Conservation (phyloP, 2,797 vertebrate genomes). For the Ibycter americanus region DNA sequence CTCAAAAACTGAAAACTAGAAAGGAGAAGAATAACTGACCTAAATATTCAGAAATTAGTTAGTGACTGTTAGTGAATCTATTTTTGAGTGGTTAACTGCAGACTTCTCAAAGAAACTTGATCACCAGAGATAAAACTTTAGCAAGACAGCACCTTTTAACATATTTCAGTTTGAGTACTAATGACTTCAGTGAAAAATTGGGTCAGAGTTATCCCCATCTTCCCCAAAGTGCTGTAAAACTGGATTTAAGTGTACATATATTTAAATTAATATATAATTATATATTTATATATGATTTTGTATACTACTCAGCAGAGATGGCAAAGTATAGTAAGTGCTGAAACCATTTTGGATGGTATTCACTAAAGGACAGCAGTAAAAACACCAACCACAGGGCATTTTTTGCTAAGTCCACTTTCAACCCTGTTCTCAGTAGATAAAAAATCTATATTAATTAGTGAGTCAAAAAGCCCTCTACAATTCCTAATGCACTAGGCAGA, state of each 20-base stretch:
- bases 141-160: conserved; percentile 1
- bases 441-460: not conserved
- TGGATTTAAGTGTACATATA: not conserved
- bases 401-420: not conserved
- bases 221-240: conserved; percentile 39
- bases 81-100: conserved; percentile 16
- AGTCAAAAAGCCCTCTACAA: not conserved
- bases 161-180: conserved; percentile 15
- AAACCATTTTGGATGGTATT: not conserved
- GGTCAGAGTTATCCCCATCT: conserved; percentile 48
- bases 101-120: conserved; percentile 14
- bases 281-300: not conserved
- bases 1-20: not conserved
- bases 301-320: not conserved
- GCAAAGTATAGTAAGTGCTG: not conserved
- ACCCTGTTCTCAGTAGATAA: not conserved
- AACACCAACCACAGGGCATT: not conserved
- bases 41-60: conserved; percentile 36
- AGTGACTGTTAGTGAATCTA: not conserved
- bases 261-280: not conserved
- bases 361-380: not conserved
- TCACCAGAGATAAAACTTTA: conserved; percentile 40
- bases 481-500: not conserved
- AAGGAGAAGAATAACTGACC: not conserved
- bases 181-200: conserved; percentile 22